Evolutionary conservation across 2,113 vertebrate species (phyloP).

Genomic region (Dipodomys stephensi): DNA sequence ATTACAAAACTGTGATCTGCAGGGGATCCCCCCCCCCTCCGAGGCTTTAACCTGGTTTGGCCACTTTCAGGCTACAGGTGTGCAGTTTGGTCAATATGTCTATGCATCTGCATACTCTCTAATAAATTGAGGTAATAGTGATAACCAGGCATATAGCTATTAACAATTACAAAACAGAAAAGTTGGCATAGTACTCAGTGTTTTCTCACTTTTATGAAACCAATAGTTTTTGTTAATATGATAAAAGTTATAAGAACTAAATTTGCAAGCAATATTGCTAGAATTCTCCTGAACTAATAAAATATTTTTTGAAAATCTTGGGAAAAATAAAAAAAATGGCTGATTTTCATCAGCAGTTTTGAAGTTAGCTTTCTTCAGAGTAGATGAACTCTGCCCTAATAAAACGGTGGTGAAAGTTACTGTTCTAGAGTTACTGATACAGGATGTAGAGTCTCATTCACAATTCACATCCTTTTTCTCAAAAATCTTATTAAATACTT

Average conservation of each 20-base stretch:
- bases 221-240: not conserved
- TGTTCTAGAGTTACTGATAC: not conserved
- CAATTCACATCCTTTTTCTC: not conserved
- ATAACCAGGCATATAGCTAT: not conserved
- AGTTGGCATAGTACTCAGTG: not conserved
- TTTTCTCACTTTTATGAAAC: not conserved
- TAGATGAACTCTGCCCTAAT: not conserved
- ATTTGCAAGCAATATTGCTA: not conserved
- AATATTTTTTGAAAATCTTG: conserved; percentile 12
- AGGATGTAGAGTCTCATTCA: not conserved
- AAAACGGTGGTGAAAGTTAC: not conserved
- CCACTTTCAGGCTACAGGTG: not conserved
- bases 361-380: not conserved
- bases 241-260: not conserved
- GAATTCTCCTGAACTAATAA: not conserved
- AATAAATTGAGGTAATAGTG: not conserved
- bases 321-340: not conserved
- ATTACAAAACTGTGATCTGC: not conserved
- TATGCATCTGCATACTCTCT: not conserved
- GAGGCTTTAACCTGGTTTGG: not conserved
- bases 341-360: not conserved
- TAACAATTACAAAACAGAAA: not conserved
- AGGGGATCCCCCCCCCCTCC: not conserved
- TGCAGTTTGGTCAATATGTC: not conserved
- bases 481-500: not conserved